Evolutionary conservation across 2,888 invertebrate genomes (phyloP).

Genomic region (Anodontia alba): DNA sequence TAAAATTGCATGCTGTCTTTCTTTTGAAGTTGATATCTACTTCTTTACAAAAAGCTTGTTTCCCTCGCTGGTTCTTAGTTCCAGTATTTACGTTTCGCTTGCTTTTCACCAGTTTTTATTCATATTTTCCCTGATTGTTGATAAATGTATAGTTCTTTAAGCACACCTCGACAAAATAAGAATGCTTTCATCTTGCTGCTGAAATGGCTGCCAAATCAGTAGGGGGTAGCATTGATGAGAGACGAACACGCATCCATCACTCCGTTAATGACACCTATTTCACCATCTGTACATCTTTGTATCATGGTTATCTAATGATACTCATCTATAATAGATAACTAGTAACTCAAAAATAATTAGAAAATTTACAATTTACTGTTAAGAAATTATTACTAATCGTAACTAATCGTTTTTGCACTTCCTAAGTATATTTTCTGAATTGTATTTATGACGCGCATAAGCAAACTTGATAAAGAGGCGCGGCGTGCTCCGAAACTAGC

Average conservation of each 20-base stretch:
- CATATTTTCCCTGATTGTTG: slow-evolving; percentile 52
- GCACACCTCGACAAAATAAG: slow-evolving; percentile 51
- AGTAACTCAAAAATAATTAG: too few species aligned
- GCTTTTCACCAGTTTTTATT: slow-evolving; percentile 61
- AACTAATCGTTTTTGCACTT: too few species aligned
- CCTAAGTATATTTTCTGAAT: too few species aligned
- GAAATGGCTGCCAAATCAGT: slow-evolving; percentile 12
- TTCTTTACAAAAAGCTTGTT: slow-evolving; percentile 54
- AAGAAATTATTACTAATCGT: too few species aligned
- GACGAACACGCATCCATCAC: slow-evolving; percentile 44
- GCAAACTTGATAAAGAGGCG: too few species aligned
- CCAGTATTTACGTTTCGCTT: slow-evolving; percentile 58
- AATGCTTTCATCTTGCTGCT: slow-evolving; percentile 59
- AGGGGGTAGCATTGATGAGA: slow-evolving; percentile 46
- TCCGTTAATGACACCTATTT: slow-evolving; percentile 53
- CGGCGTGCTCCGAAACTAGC: too few species aligned
- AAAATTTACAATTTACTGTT: too few species aligned
- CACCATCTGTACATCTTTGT: slow-evolving; percentile 40
- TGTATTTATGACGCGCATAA: too few species aligned
- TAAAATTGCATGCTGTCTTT: slow-evolving; percentile 56
- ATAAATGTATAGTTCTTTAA: slow-evolving; percentile 57
- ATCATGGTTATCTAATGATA: background rate
- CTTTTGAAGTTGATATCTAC: slow-evolving; percentile 62
- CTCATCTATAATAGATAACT: too few species aligned
- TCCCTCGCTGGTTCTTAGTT: slow-evolving; percentile 44